Evolutionary conservation across 2,113 vertebrate species (phyloP).

Genomic region (Buteo buteo): DNA sequence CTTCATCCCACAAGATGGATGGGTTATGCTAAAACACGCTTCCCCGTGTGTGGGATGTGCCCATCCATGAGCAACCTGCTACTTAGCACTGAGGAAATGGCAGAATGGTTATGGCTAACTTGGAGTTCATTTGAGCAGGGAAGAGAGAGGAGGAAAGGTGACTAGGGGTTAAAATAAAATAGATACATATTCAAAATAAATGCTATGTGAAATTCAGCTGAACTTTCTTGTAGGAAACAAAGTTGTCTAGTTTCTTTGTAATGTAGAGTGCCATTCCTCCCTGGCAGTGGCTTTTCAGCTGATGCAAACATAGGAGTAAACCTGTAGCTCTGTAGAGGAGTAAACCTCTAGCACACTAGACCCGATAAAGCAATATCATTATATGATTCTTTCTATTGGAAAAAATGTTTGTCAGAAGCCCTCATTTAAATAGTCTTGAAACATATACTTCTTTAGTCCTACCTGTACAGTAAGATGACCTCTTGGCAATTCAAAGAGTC

Average conservation of each 20-base stretch:
- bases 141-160: background rate
- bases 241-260: background rate
- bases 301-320: background rate
- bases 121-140: background rate
- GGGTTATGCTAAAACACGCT: background rate
- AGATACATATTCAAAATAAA: background rate
- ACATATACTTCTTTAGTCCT: background rate
- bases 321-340: background rate
- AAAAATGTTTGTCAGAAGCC: background rate
- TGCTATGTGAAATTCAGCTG: background rate
- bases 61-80: fast-evolving
- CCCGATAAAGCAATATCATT: background rate
- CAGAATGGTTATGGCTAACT: background rate
- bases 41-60: background rate
- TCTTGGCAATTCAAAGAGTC: background rate
- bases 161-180: background rate
- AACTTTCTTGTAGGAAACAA: background rate
- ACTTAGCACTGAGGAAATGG: background rate
- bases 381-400: background rate
- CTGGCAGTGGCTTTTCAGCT: background rate
- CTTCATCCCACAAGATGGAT: background rate
- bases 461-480: background rate
- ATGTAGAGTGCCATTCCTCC: background rate
- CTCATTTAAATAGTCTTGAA: background rate
- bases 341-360: background rate